A percentile compares a stretch with the other conserved stretches of the same genome.
Evolutionary conservation across 2,113 vertebrate species (phyloP).

Genomic region (Ptilorrhoa leucosticta): DNA sequence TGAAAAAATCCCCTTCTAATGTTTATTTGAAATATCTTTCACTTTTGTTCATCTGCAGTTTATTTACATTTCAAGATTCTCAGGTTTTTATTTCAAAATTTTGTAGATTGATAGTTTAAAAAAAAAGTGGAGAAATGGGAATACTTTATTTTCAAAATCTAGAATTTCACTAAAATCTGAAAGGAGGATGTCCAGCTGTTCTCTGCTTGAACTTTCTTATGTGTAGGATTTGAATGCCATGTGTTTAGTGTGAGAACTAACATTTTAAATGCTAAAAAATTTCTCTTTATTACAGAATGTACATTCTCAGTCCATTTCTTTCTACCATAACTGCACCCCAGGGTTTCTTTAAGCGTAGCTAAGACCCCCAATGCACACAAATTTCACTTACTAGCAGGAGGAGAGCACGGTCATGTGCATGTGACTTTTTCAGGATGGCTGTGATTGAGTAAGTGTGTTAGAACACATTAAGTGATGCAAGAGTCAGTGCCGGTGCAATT

Average conservation of each 20-base stretch:
- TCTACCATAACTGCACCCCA: not conserved
- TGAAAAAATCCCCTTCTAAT: not conserved
- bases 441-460: not conserved
- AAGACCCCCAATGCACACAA: not conserved
- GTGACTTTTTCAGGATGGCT: not conserved
- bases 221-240: not conserved
- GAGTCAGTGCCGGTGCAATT: not conserved
- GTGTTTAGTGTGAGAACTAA: not conserved
- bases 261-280: not conserved
- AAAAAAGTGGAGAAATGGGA: not conserved
- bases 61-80: conserved; percentile 4
- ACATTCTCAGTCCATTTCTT: conserved; percentile 23
- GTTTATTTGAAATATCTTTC: conserved; percentile 21
- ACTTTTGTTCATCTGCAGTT: not conserved
- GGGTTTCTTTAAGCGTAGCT: not conserved
- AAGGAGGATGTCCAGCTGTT: not conserved
- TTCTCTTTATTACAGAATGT: not conserved
- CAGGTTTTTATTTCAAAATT: not conserved
- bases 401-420: not conserved
- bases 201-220: not conserved
- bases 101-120: not conserved
- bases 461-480: not conserved
- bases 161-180: conserved; percentile 20
- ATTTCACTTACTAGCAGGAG: not conserved
- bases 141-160: conserved; percentile 36